Base-by-base conservation (phyloP, 1,140 invertebrate genomes). In the Musca vetustissima region DNA sequence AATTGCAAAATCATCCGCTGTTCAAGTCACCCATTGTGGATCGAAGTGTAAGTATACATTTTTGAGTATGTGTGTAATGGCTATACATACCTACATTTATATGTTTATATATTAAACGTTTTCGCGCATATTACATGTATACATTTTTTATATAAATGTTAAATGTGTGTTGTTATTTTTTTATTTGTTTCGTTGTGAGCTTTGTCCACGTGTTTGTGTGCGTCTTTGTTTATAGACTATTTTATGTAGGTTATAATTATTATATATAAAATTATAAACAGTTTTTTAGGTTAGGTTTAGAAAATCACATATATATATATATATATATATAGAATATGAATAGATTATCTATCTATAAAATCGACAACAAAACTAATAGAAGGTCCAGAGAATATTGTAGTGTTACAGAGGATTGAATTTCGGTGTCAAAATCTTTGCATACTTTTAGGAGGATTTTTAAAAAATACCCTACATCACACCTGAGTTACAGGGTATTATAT, bases 41-140 rank as follows among this genome's bases (percentile, higher is more conserved):
- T 73, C 74, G 78, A 73, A 82, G 78, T 73, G 80, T 82, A 79
- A 82, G 80, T 82, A 76, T 64, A n/a, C n/a, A n/a, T 71, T 78
- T 70, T n/a, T n/a, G n/a, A n/a, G 66, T 28, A 28, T 8, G 8
- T 28, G 28, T 8, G 28, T 28, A 68, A n/a, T n/a, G n/a, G n/a
- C n/a, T 64, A 66, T n/a, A 4, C 61, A 65, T 47, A 36, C 17
- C 21, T 43, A 15, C 57, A 24, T 66, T 21, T 22, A 64, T 19
- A 25, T 59, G 4, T 24, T n/a, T 59, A 25, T 24, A 6, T 55
- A 55, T 28, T n/a, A n/a, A 17, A 59, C n/a, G n/a, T 72, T 52
- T 67, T 25, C 14, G 73, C 66, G 75, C 68, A 52, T 77, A 74
- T 66, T n/a, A n/a, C n/a, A 59, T 24, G 52, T 55, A 14, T 28